phyloP scores from a whole-genome alignment of 2,888 invertebrate species.

The Sphaerophoria rueppellii region DNA sequence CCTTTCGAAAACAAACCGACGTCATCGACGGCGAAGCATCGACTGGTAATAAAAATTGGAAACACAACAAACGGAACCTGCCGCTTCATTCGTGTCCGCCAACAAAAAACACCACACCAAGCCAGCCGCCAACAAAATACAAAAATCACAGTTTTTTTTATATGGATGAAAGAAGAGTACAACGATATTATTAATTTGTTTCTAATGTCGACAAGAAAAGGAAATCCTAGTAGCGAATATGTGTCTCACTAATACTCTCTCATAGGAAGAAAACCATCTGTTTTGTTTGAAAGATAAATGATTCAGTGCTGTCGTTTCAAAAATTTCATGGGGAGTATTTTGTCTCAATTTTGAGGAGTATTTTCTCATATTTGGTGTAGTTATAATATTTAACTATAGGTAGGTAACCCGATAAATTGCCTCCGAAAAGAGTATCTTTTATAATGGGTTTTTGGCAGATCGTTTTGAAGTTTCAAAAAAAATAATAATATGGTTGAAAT shows the following conservation, averaged over 20 bases:
- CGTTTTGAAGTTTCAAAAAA: no score
- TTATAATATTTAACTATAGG: no score
- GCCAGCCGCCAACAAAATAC: background rate
- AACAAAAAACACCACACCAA: background rate
- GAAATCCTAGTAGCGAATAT: slow-evolving; percentile 43
- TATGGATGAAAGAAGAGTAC: slow-evolving; percentile 63
- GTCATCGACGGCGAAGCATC: slow-evolving; percentile 77
- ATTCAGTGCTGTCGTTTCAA: no score
- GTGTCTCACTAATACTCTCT: slow-evolving; percentile 5
- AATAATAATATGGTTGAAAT: no score
- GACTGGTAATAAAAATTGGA: slow-evolving; percentile 75
- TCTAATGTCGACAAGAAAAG: background rate
- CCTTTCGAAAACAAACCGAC: slow-evolving; percentile 74
- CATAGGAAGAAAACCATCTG: slow-evolving; percentile 45
- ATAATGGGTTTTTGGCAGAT: no score
- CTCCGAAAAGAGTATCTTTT: no score
- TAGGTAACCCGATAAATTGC: no score
- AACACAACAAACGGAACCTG: slow-evolving; percentile 76
- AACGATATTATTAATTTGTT: slow-evolving; percentile 8
- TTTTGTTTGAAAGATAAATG: background rate
- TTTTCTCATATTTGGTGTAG: no score
- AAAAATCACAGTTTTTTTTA: background rate
- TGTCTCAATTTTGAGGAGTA: no score
- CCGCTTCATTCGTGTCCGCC: slow-evolving; percentile 12
- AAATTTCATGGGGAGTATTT: no score